phyloP scores from a whole-genome alignment of 1,140 invertebrate genomes.

The Caerostris extrusa region DNA sequence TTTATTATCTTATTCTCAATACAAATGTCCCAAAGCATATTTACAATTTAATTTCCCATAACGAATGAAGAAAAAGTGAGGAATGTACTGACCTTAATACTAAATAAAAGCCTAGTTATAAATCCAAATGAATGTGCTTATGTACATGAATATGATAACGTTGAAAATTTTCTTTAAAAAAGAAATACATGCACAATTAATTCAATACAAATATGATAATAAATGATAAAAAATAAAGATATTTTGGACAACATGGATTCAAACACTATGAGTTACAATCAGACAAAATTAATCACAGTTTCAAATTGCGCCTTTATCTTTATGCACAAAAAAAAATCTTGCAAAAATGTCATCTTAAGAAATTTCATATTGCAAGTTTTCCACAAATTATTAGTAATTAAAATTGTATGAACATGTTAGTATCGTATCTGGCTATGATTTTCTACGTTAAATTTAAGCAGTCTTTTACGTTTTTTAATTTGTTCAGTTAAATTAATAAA shows the following conservation, averaged over 20 bases:
- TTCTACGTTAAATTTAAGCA: too few relatives aligned
- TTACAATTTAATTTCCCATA: neutral
- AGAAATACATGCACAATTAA: neutral
- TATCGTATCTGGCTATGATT: too few relatives aligned
- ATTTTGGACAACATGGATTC: neutral
- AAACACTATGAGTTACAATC: neutral
- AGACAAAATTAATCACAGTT: conserved; percentile 22
- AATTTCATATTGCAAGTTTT: too few relatives aligned
- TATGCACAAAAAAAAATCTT: neutral
- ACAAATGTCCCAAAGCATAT: neutral
- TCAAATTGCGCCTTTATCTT: neutral
- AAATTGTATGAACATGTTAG: too few relatives aligned
- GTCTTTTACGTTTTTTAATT: too few relatives aligned
- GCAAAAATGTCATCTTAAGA: too few relatives aligned
- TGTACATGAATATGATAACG: conserved; percentile 9
- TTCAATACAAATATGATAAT: neutral
- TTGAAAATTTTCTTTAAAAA: neutral
- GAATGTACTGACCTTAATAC: conserved; percentile 50
- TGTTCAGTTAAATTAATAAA: too few relatives aligned
- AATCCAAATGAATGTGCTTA: conserved; percentile 23
- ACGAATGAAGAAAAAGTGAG: neutral
- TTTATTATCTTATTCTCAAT: too few relatives aligned
- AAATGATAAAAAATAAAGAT: conserved; percentile 9
- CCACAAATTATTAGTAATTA: too few relatives aligned
- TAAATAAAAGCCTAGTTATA: neutral